Evolutionary conservation across 2,888 invertebrate species (phyloP).

Genomic region (Eristalis intricaria): DNA sequence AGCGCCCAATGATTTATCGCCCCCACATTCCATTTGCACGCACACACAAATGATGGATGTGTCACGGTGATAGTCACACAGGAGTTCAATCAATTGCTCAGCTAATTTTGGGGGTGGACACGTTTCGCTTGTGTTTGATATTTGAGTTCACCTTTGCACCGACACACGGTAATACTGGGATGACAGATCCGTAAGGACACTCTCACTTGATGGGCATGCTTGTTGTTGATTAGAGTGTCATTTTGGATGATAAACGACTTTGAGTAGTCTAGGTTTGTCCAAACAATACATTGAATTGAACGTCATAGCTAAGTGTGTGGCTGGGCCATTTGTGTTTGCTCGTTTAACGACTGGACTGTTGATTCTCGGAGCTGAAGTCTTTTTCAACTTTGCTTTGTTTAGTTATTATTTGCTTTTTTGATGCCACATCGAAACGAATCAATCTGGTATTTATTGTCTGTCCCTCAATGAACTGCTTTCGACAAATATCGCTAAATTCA

Average conservation of each 20-base stretch:
- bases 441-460: neutral
- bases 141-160: constrained; percentile 42
- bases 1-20: constrained; percentile 34
- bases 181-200: constrained; percentile 33
- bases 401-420: neutral
- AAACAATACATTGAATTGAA: neutral
- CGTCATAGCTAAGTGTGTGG: neutral
- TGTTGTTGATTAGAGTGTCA: constrained; percentile 48
- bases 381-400: neutral
- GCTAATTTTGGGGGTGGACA: constrained; percentile 37
- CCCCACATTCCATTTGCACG: neutral
- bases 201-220: constrained; percentile 20
- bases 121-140: constrained; percentile 17
- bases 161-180: neutral
- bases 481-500: neutral
- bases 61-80: constrained; percentile 29
- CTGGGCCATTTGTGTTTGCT: neutral
- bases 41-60: constrained; percentile 34
- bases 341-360: neutral
- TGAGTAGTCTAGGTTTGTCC: constrained; percentile 15
- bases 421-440: neutral
- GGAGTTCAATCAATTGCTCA: constrained; percentile 45
- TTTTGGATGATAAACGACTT: constrained; percentile 36
- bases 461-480: neutral
- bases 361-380: neutral